Base-by-base conservation (phyloP, 2,797 vertebrate species). In the Microcaecilia unicolor region DNA sequence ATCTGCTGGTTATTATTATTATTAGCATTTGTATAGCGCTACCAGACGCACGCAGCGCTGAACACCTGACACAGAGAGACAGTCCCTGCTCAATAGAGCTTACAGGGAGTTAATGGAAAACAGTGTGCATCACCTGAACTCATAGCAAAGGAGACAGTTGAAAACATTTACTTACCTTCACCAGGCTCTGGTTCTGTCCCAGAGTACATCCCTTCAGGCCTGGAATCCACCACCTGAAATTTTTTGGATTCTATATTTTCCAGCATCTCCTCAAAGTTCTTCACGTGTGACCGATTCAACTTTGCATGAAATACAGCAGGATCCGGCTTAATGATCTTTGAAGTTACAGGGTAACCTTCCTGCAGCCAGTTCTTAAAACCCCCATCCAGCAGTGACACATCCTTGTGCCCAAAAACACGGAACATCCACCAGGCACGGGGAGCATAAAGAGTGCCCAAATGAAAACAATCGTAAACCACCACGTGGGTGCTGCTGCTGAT, bases 351-450 rank as follows among this genome's bases (percentile, higher is more conserved):
- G 25, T 81, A 59, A 1, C 85, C 84, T 13, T 88, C 83, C 6
- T 61, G 68, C 48, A 81, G 30, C 96, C 96, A 99, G 42, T 82
- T 85, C 64, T 74, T 89, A 55, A 96, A 71, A 8, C 95, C 93
- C 0, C 96, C 93, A 17, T 97, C 80, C 64, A 98, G 80, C 26
- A 99, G 84, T 0, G 92, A 98, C 14, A 98, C 94, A 1, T 57
- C 48, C 2, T 44, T 51, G 71, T 98, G 96, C 2, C 96, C 93
- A 1, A 97, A 99, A 22, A 78, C 65, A 4, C 86, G 83, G 58
- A 99, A 98, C 95, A 93, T 98, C 93, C 92, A 99, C 95, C 95
- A 99, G 7, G 90, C 79, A 0, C 96, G 80, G 2, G 96, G 92
- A 0, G 92, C 87, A 0, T 87, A 84, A 75, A 76, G 95, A 20